These are phyloP conservation scores for Pterostichus niger DNA, from an alignment of 2,888 invertebrate genomes.

Conservation along the genomic window DNA sequence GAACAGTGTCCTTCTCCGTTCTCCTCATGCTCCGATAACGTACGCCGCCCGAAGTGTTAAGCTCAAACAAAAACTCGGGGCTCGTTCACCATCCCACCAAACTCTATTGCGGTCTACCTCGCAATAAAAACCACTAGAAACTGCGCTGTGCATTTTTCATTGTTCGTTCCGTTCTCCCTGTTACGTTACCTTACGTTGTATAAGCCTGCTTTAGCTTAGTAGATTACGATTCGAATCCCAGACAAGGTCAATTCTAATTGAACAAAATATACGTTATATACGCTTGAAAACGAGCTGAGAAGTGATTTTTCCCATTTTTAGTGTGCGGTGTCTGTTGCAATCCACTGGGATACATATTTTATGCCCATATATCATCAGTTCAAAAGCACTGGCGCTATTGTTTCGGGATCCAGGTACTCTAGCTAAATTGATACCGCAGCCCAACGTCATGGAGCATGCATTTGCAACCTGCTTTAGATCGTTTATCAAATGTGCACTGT, in stretches of 20 bases:
- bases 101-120: constrained; percentile 17
- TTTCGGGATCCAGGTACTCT: constrained; percentile 4
- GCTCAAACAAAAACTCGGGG: constrained; percentile 58
- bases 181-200: no score
- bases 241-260: constrained; percentile 58
- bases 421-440: constrained; percentile 7
- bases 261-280: constrained; percentile 52
- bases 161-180: constrained; percentile 43
- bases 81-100: not conserved
- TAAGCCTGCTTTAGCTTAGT: no score
- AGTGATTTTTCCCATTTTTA: not conserved
- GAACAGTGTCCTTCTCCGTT: constrained; percentile 38
- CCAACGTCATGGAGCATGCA: not conserved
- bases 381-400: constrained; percentile 3
- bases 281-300: not conserved
- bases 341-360: constrained; percentile 20
- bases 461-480: constrained; percentile 26
- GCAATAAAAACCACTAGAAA: constrained; percentile 49
- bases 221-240: no score
- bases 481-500: not conserved
- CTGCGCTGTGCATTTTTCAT: constrained; percentile 58
- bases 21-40: constrained; percentile 44
- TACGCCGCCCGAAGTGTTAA: constrained; percentile 58
- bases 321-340: constrained; percentile 1
- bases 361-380: constrained; percentile 8